These are phyloP conservation scores for Andrena praecox DNA, from an alignment of 2,888 invertebrate species.

Conservation along the genomic window DNA sequence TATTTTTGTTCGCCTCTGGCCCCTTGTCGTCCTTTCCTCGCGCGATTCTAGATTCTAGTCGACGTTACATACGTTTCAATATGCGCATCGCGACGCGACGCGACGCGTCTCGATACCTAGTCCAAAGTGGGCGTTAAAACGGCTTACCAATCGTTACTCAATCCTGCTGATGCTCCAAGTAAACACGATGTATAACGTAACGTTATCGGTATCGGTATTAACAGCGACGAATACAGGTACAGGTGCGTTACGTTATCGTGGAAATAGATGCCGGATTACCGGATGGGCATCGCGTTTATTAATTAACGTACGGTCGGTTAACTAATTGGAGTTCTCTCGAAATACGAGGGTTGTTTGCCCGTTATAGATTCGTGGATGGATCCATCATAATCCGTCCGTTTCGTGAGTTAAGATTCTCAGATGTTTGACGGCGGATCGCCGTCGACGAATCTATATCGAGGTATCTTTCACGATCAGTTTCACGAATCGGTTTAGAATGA, in stretches of 20 bases:
- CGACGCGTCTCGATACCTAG: slow-evolving; percentile 25
- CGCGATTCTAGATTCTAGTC: slow-evolving; percentile 6
- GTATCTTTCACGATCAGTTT: too few relatives aligned
- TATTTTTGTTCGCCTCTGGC: not conserved
- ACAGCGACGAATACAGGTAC: slow-evolving; percentile 24
- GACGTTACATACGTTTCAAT: not conserved
- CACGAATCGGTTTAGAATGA: too few relatives aligned
- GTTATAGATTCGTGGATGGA: slow-evolving; percentile 42
- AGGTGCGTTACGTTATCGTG: slow-evolving; percentile 51
- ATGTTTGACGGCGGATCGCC: not conserved
- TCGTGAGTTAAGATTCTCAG: slow-evolving; percentile 1
- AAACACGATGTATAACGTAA: slow-evolving; percentile 57
- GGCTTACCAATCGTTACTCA: slow-evolving; percentile 56
- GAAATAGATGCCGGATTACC: slow-evolving; percentile 64
- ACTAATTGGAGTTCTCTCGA: slow-evolving; percentile 46
- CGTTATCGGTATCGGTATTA: slow-evolving; percentile 43
- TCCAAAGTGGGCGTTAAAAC: slow-evolving; percentile 51
- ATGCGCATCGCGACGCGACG: slow-evolving; percentile 34
- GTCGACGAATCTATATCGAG: too few relatives aligned
- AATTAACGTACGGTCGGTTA: slow-evolving; percentile 57
- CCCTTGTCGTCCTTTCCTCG: not conserved
- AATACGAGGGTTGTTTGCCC: slow-evolving; percentile 39
- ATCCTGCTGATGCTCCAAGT: slow-evolving; percentile 42
- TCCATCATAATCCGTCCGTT: slow-evolving; percentile 24
- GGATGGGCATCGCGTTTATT: slow-evolving; percentile 46